Conservation (phyloP, 2,888 invertebrate species). For the Heliothis peltigera region DNA sequence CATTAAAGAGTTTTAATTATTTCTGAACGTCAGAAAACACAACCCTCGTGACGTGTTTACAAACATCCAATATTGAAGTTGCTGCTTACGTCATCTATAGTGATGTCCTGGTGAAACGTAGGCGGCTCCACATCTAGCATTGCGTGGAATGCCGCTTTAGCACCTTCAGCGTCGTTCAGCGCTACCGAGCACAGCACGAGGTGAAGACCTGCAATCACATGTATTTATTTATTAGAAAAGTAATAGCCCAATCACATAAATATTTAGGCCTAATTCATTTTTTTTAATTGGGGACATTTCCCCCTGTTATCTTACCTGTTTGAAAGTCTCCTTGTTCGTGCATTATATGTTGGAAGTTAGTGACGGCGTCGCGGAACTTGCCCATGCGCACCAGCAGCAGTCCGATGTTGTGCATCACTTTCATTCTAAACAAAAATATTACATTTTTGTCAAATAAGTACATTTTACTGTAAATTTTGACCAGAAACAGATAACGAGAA, state of each 20-base stretch:
- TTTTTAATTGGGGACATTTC: no score
- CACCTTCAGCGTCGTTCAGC: constrained; percentile 97
- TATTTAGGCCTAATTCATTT: no score
- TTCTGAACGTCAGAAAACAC: no score
- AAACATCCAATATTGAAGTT: background rate
- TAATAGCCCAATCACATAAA: no score
- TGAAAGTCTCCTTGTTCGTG: constrained; percentile 97
- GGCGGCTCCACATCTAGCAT: constrained; percentile 95
- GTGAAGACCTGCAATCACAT: constrained; percentile 92
- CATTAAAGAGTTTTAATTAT: no score
- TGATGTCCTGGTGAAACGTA: constrained; percentile 83
- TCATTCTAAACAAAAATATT: constrained; percentile 91
- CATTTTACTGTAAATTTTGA: no score
- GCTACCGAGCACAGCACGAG: constrained; percentile 96
- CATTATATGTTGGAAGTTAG: constrained; percentile 99
- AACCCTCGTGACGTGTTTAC: no score
- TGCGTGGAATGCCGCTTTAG: constrained; percentile 97
- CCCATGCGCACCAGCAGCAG: constrained; percentile 98
- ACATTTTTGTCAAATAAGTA: no score
- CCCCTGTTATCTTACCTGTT: constrained; percentile 89
- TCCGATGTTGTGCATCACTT: constrained; percentile 99
- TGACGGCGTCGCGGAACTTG: constrained; percentile 98
- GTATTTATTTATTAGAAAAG: background rate
- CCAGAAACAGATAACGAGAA: no score
- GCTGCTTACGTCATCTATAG: constrained; percentile 80